Base-by-base conservation (phyloP, 2,797 vertebrate species). In the Micropoecilia bifurca region DNA sequence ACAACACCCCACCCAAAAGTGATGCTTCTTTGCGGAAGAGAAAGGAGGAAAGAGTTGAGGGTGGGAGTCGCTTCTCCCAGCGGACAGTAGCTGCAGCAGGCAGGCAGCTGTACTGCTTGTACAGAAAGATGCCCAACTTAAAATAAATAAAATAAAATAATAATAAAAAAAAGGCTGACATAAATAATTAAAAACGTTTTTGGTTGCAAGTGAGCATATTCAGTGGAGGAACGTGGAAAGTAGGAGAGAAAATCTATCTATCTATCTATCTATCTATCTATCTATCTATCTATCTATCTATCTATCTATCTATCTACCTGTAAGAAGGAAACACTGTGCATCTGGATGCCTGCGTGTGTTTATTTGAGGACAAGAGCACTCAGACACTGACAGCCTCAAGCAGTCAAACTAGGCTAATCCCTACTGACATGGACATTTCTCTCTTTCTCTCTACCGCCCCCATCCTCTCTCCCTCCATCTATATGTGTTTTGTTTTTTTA, bases 341-440 rank as follows among this genome's bases (percentile, higher is more conserved):
- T 41, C 36, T 81, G 80, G 59, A 41, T 83, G 63, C 45, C 33
- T 30, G 85, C 22, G 8, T 74, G 53, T 57, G 55, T 76, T 45
- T 83, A 1, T 83, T 68, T 75, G 87, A 81, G 86, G 69, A 83
- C 81, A 74, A 77, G 71, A 80, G 84, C 85, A 87, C 87, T 91
- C 90, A 85, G 78, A 87, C 88, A 77, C 85, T 87, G 88, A 93
- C 91, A 91, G 89, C 92, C 84, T 83, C 78, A 83, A 88, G 92
- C 93, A 85, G 72, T 83, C 80, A 86, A 94, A 88, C 90, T 93
- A 90, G 93, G 93, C 87, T 94, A 94, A 95, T 95, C 92, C 93
- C 90, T 89, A 89, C 91, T 93, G 89, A 93, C 92, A 92, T 86
- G 85, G 69, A 68, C 88, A 89, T 85, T 87, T 75, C 81, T 41